Evolutionary conservation across 2,888 invertebrate species (phyloP).

Genomic region (Proisotoma minuta): DNA sequence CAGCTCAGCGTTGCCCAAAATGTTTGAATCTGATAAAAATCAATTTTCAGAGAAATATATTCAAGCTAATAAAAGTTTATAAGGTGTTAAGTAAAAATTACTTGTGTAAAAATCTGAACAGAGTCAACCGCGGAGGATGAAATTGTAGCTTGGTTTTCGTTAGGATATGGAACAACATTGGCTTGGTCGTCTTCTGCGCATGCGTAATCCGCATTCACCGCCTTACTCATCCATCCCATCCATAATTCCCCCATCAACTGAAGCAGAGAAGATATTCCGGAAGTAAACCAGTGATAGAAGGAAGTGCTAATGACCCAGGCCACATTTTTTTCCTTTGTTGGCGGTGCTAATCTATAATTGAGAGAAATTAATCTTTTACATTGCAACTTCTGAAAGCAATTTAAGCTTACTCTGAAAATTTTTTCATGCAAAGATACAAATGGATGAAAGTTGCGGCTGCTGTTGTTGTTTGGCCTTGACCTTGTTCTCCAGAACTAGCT

Average conservation of each 20-base stretch:
- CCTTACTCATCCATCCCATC: constrained; percentile 25
- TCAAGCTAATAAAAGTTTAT: no score
- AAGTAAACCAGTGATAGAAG: constrained; percentile 28
- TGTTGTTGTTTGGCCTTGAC: no score
- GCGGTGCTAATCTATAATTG: background rate
- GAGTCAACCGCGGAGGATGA: constrained; percentile 29
- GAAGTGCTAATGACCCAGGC: background rate
- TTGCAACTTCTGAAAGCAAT: background rate
- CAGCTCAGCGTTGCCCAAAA: constrained; percentile 29
- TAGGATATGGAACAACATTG: background rate
- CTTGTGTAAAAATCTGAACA: constrained; percentile 17
- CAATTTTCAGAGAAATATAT: no score
- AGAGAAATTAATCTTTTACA: background rate
- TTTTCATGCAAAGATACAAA: constrained; percentile 22
- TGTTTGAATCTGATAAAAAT: constrained; percentile 24
- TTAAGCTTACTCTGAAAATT: constrained; percentile 19
- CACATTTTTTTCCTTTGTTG: background rate
- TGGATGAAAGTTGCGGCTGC: constrained; percentile 18
- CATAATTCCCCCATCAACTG: constrained; percentile 18
- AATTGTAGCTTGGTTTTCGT: background rate
- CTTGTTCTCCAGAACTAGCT: no score
- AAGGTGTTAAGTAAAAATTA: no score
- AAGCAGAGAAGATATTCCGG: constrained; percentile 27
- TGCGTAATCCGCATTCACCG: constrained; percentile 10
- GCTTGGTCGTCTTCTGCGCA: constrained; percentile 12